phyloP scores from a whole-genome alignment of 2,113 vertebrate species.

The Mixornis gularis region DNA sequence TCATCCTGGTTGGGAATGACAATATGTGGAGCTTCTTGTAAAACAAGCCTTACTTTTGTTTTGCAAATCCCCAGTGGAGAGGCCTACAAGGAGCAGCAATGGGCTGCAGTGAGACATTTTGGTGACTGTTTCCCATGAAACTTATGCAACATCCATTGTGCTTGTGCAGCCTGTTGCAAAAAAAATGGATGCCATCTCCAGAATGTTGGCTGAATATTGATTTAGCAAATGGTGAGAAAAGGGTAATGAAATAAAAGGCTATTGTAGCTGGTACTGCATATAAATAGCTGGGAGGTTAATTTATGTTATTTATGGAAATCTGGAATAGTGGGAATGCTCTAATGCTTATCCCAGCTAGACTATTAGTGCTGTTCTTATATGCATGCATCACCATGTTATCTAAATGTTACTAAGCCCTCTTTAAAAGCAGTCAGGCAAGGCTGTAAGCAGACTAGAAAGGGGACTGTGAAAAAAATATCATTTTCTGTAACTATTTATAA shows the following conservation, averaged over 20 bases:
- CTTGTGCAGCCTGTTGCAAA: slow-evolving; percentile 53
- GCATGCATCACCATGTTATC: slow-evolving; percentile 16
- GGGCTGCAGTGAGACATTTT: neutral
- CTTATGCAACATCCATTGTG: slow-evolving; percentile 39
- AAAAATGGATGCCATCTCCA: slow-evolving; percentile 29
- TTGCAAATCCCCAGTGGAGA: neutral
- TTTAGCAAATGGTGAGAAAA: slow-evolving; percentile 29
- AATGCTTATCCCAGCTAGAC: slow-evolving; percentile 41
- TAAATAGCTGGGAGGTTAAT: slow-evolving; percentile 48
- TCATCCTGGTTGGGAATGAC: neutral
- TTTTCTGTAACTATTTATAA: slow-evolving; percentile 41
- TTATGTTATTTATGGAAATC: slow-evolving; percentile 60
- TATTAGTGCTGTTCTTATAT: slow-evolving; percentile 13
- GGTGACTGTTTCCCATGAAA: slow-evolving; percentile 10
- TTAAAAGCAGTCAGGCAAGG: slow-evolving; percentile 31
- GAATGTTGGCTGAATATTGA: slow-evolving; percentile 52
- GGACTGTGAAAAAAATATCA: neutral
- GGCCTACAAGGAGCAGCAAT: neutral
- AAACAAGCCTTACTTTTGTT: slow-evolving; percentile 25
- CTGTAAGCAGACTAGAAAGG: slow-evolving; percentile 16
- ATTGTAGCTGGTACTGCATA: slow-evolving; percentile 4
- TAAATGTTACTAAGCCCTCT: neutral
- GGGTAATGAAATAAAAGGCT: slow-evolving; percentile 34
- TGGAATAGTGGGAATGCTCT: slow-evolving; percentile 55
- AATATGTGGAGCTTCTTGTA: neutral